Evolutionary conservation across 2,113 vertebrate species (phyloP).

Genomic region (Ailurus styani): DNA sequence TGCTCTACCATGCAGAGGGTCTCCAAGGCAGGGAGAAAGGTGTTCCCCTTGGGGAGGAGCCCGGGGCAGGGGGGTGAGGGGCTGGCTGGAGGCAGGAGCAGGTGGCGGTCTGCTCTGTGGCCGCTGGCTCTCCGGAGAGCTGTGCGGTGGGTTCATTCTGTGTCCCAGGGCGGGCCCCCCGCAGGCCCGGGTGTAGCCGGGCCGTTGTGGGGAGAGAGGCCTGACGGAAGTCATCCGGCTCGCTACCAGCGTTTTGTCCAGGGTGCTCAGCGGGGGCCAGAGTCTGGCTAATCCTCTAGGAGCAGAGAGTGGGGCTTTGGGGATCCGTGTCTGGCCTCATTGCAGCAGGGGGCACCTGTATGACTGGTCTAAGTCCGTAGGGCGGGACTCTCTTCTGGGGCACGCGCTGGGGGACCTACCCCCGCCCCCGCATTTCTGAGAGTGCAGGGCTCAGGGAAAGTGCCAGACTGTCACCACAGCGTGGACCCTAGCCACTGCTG

Average conservation of each 20-base stretch:
- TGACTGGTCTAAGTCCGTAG: not conserved
- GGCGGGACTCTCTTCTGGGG: not conserved
- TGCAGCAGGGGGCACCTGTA: not conserved
- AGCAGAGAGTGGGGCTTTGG: too few relatives aligned
- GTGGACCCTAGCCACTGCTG: not conserved
- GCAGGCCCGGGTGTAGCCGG: accelerated
- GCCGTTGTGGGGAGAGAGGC: accelerated
- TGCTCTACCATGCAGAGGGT: not conserved
- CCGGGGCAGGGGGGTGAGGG: accelerated
- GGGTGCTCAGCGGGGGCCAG: not conserved
- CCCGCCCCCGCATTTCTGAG: not conserved
- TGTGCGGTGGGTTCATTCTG: accelerated
- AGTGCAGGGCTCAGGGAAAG: not conserved
- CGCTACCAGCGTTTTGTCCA: not conserved
- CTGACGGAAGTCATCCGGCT: too few relatives aligned
- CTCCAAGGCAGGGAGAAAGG: not conserved
- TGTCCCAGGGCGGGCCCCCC: not conserved
- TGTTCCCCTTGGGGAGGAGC: not conserved
- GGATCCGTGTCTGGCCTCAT: not conserved
- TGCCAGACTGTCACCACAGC: not conserved
- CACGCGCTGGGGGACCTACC: too few relatives aligned
- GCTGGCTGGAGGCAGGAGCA: not conserved
- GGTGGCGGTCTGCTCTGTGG: accelerated
- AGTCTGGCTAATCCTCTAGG: too few relatives aligned
- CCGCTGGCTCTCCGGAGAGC: not conserved